Evolutionary conservation across 1,140 invertebrate species (phyloP).

Genomic region (Zophobas atratus): DNA sequence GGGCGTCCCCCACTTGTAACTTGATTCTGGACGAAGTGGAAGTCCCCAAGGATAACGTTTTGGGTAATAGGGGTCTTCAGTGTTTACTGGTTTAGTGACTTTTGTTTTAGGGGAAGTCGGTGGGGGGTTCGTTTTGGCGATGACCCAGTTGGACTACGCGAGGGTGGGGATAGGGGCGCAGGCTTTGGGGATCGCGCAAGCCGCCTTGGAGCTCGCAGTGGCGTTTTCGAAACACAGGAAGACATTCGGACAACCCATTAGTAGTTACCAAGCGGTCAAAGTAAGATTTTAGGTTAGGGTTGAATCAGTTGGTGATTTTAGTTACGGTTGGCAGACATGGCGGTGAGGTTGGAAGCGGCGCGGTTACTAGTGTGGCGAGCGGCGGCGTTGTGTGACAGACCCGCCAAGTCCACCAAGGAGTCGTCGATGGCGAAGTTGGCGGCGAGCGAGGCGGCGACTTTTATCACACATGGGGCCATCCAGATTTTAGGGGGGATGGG

Average conservation of each 20-base stretch:
- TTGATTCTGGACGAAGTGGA: slow-evolving; percentile 82
- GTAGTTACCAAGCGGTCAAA: slow-evolving; percentile 86
- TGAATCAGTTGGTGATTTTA: slow-evolving; percentile 56
- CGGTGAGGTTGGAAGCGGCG: slow-evolving; percentile 82
- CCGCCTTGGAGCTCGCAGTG: slow-evolving; percentile 88
- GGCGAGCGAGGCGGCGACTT: slow-evolving; percentile 88
- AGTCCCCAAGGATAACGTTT: slow-evolving; percentile 76
- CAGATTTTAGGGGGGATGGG: slow-evolving; percentile 92
- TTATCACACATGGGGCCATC: slow-evolving; percentile 86
- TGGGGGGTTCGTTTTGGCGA: slow-evolving; percentile 92
- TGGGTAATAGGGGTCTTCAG: slow-evolving; percentile 67
- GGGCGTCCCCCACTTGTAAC: slow-evolving; percentile 83
- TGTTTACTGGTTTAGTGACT: slow-evolving; percentile 53
- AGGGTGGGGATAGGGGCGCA: slow-evolving; percentile 89
- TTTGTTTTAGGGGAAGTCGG: slow-evolving; percentile 68
- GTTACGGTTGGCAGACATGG: slow-evolving; percentile 87
- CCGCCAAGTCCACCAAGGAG: slow-evolving; percentile 75
- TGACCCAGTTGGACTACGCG: slow-evolving; percentile 82
- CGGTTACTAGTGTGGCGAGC: slow-evolving; percentile 88
- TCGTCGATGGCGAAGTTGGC: slow-evolving; percentile 93
- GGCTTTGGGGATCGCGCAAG: slow-evolving; percentile 87
- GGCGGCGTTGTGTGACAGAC: slow-evolving; percentile 80
- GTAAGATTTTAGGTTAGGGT: slow-evolving; percentile 68
- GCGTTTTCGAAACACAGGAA: slow-evolving; percentile 85
- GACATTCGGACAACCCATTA: slow-evolving; percentile 85